phyloP scores from a whole-genome alignment of 2,797 vertebrate genomes.

The Leptoclinus maculatus region DNA sequence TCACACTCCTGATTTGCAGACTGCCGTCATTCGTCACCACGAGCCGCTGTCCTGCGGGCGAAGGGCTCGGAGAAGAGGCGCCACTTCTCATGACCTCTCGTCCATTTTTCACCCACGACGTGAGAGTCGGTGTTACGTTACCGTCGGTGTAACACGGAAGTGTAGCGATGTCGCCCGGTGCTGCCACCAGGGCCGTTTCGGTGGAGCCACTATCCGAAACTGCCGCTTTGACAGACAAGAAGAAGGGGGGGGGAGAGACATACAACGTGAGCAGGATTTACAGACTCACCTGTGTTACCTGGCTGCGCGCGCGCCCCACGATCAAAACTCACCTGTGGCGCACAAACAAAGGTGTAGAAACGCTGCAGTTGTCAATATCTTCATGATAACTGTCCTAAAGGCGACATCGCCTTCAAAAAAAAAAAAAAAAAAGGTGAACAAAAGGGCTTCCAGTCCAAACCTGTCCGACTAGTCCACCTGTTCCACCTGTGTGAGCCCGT shows the following conservation, averaged over 20 bases:
- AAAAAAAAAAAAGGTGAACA: conserved; percentile 6
- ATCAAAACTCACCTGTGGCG: conserved; percentile 68
- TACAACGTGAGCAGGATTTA: not conserved
- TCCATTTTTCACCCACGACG: conserved; percentile 85
- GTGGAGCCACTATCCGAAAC: conserved; percentile 40
- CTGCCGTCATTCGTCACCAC: conserved; percentile 77
- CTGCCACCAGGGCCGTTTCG: conserved; percentile 35
- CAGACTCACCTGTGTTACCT: conserved; percentile 24
- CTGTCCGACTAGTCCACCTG: conserved; percentile 64
- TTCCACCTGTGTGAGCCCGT: conserved; percentile 41
- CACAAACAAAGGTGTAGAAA: conserved; percentile 57
- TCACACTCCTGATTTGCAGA: conserved; percentile 78
- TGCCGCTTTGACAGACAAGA: conserved; percentile 13
- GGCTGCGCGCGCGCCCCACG: not conserved
- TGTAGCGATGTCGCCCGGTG: conserved; percentile 64
- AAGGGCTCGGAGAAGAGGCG: fast-evolving
- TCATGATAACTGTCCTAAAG: conserved; percentile 59
- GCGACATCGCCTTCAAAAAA: conserved; percentile 60
- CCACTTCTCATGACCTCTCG: not conserved
- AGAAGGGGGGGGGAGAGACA: not conserved
- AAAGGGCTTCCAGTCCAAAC: conserved; percentile 31
- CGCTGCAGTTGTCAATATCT: conserved; percentile 18
- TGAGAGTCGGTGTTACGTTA: conserved; percentile 46
- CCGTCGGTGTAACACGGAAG: conserved; percentile 80
- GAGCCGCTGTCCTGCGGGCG: conserved; percentile 49